Evolutionary conservation across 1,140 invertebrate genomes (phyloP).

Genomic region (Babylonia areolata): DNA sequence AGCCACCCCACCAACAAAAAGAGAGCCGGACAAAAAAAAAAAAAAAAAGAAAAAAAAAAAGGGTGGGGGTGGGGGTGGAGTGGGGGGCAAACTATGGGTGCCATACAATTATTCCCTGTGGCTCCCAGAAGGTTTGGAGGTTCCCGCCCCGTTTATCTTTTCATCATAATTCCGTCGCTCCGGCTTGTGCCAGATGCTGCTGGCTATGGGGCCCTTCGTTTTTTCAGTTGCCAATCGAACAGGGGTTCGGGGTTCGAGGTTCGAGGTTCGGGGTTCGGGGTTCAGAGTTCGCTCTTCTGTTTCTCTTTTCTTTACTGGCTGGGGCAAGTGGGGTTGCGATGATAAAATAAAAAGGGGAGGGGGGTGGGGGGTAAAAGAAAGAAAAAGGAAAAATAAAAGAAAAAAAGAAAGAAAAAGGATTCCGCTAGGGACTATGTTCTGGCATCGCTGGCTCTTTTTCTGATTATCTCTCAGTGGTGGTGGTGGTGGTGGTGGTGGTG

Average conservation of each 20-base stretch:
- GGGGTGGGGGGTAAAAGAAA: too few relatives aligned
- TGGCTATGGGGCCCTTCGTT: neutral
- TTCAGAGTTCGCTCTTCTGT: too few relatives aligned
- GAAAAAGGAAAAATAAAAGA: too few relatives aligned
- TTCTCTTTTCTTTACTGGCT: too few relatives aligned
- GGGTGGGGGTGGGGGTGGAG: neutral
- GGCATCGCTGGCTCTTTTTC: neutral
- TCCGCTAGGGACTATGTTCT: neutral
- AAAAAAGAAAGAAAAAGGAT: neutral
- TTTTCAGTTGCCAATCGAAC: too few relatives aligned
- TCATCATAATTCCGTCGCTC: constrained; percentile 39
- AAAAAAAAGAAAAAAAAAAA: neutral
- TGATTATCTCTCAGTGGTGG: neutral
- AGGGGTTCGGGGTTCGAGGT: neutral
- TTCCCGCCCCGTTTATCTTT: constrained; percentile 28
- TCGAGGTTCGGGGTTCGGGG: too few relatives aligned
- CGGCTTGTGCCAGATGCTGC: too few relatives aligned
- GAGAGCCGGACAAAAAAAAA: neutral
- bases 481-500: too few relatives aligned
- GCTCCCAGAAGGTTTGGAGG: constrained; percentile 20
- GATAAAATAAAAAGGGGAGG: too few relatives aligned
- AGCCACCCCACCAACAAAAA: neutral
- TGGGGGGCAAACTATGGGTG: neutral
- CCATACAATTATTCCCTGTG: constrained; percentile 37
- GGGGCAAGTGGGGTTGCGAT: too few relatives aligned